Evolutionary conservation across 1,140 invertebrate species (phyloP).

Genomic region (Platorchestia sp.): DNA sequence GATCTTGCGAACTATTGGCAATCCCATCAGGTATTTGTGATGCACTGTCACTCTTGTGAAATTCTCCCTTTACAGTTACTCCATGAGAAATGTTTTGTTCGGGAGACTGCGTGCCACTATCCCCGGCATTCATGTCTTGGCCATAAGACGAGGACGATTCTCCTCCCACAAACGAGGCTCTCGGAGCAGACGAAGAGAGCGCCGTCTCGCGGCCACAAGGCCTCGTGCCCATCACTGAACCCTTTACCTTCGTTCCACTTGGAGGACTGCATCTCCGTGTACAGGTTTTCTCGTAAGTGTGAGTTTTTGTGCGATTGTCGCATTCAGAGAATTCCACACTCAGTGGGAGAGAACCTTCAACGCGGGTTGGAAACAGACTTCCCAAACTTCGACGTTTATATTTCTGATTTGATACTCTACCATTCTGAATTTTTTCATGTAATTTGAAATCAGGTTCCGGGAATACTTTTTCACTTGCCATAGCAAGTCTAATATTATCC

Average conservation of each 20-base stretch:
- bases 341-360: background rate
- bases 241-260: background rate
- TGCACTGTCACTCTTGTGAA: background rate
- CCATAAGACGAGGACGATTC: background rate
- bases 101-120: background rate
- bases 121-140: background rate
- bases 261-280: background rate
- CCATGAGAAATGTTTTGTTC: background rate
- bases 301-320: background rate
- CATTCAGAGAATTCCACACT: background rate
- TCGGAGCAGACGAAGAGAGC: background rate
- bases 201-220: background rate
- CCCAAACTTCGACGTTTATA: constrained; percentile 26
- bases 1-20: background rate
- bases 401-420: constrained; percentile 19
- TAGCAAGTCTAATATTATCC: background rate
- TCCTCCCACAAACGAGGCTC: background rate
- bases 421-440: background rate
- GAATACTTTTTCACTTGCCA: background rate
- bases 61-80: background rate
- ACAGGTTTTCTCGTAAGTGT: background rate
- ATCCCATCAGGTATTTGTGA: background rate
- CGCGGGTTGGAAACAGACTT: background rate
- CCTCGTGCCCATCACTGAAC: background rate
- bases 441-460: background rate